A percentile compares a stretch with the other conserved stretches of the same genome.
These are phyloP conservation scores for Engystomops pustulosus DNA, from an alignment of 2,113 vertebrate species.

Conservation along the genomic window DNA sequence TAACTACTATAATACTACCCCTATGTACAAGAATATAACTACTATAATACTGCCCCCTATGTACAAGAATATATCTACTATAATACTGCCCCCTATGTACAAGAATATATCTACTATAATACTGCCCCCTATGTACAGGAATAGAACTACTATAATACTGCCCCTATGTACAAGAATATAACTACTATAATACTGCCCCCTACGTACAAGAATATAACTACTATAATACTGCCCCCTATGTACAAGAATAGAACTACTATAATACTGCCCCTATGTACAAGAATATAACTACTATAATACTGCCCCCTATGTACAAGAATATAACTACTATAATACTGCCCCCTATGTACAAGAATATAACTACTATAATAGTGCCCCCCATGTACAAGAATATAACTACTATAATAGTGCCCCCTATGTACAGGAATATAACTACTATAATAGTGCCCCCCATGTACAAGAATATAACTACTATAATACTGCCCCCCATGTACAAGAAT, in stretches of 20 bases:
- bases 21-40: constrained; percentile 9
- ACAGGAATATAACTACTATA: neutral
- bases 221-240: neutral
- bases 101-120: too few species aligned
- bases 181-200: constrained; percentile 3
- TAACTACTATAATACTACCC: constrained; percentile 1
- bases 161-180: neutral
- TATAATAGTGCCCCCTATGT: neutral
- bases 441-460: neutral
- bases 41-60: neutral
- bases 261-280: neutral
- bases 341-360: constrained; percentile 10
- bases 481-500: neutral
- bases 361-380: neutral
- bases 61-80: neutral
- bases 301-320: neutral
- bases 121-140: neutral
- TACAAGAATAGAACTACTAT: constrained; percentile 9
- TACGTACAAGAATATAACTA: neutral
- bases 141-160: neutral
- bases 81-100: neutral
- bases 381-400: constrained; percentile 9
- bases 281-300: constrained; percentile 8
- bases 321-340: neutral
- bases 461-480: constrained; percentile 1